phyloP scores from a whole-genome alignment of 1,140 invertebrate genomes.

The Anagrus nilaparvatae region DNA sequence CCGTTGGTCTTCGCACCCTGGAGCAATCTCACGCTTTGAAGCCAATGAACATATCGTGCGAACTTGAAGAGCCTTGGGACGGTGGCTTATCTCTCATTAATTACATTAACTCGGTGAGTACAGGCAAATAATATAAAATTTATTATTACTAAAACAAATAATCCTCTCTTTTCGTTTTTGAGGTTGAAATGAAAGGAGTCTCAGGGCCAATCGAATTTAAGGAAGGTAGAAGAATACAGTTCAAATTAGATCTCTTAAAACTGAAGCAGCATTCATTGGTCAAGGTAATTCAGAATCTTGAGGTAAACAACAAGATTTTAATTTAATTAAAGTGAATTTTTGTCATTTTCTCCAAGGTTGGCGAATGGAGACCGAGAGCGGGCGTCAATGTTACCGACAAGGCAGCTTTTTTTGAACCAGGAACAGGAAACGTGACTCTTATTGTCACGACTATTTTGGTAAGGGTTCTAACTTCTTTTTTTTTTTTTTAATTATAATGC shows the following conservation, averaged over 20 bases:
- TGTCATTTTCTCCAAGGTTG: conserved; percentile 34
- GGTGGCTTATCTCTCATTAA: conserved; percentile 72
- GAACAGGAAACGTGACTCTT: conserved; percentile 51
- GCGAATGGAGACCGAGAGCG: conserved; percentile 48
- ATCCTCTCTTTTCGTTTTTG: conserved; percentile 17
- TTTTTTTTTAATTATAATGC: no score
- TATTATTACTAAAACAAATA: neutral
- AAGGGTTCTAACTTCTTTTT: conserved; percentile 23
- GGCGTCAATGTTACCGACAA: conserved; percentile 52
- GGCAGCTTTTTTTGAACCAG: conserved; percentile 48
- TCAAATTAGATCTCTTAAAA: conserved; percentile 69
- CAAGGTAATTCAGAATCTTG: conserved; percentile 34
- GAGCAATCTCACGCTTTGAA: conserved; percentile 53
- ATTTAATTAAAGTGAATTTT: neutral
- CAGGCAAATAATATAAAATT: no score
- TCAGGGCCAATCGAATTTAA: conserved; percentile 71
- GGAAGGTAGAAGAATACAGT: conserved; percentile 60
- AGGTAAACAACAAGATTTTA: neutral
- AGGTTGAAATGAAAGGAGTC: conserved; percentile 67
- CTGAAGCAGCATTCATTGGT: conserved; percentile 59
- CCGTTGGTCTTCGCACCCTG: conserved; percentile 56
- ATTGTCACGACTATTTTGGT: conserved; percentile 60
- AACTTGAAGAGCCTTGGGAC: conserved; percentile 62
- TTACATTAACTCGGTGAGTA: conserved; percentile 64
- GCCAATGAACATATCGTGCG: conserved; percentile 59